Percentiles rank a stretch among this genome's conserved stretches.
Evolutionary conservation across 1,140 invertebrate species (phyloP).

Genomic region (Aporrectodea caliginosa): DNA sequence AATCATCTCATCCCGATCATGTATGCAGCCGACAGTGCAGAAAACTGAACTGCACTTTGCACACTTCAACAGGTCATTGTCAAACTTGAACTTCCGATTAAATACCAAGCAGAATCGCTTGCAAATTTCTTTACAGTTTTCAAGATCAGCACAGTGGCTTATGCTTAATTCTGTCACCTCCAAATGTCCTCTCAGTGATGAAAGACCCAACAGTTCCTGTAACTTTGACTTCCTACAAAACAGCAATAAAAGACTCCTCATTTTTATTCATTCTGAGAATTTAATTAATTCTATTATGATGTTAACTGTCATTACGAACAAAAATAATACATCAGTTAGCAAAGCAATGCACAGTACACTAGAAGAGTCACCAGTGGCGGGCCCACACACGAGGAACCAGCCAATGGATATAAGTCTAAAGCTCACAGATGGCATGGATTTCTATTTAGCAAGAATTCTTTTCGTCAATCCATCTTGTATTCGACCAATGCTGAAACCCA

Average conservation of each 20-base stretch:
- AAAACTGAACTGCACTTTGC: not conserved
- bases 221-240: not conserved
- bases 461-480: too few relatives aligned
- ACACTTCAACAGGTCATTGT: not conserved
- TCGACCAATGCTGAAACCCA: too few relatives aligned
- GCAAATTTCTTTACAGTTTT: not conserved
- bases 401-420: too few relatives aligned
- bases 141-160: not conserved
- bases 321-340: too few relatives aligned
- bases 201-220: not conserved
- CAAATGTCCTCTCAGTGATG: not conserved
- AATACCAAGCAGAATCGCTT: not conserved
- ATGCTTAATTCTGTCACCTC: not conserved
- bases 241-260: too few relatives aligned
- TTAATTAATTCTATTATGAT: too few relatives aligned
- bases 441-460: too few relatives aligned
- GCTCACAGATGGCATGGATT: too few relatives aligned
- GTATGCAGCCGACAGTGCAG: not conserved
- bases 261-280: too few relatives aligned
- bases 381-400: too few relatives aligned
- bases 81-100: not conserved
- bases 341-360: too few relatives aligned
- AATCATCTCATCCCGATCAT: slow-evolving; percentile 4
- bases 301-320: not conserved
- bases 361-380: too few relatives aligned